Conservation (phyloP, 2,113 vertebrate genomes). For the Alaudala cheleensis region DNA sequence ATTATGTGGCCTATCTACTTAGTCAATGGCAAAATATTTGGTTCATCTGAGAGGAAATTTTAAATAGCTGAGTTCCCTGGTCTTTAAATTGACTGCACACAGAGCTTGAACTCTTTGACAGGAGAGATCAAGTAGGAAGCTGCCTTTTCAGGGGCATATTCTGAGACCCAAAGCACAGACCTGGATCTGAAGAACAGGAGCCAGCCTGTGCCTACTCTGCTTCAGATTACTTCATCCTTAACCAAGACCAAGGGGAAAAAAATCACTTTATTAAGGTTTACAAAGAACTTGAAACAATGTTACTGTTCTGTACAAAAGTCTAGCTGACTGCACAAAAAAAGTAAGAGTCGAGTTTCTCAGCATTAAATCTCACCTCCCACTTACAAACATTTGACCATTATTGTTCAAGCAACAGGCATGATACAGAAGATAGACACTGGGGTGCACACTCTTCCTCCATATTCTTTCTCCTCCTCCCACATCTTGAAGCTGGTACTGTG, state of each 20-base stretch:
- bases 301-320: not conserved
- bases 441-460: not conserved
- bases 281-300: not conserved
- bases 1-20: not conserved
- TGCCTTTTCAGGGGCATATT: not conserved
- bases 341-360: not conserved
- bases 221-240: not conserved
- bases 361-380: not conserved
- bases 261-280: not conserved
- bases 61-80: not conserved
- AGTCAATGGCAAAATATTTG: not conserved
- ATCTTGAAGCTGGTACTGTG: not conserved
- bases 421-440: rapidly evolving
- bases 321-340: not conserved
- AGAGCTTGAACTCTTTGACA: not conserved
- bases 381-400: not conserved
- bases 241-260: not conserved
- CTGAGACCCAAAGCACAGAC: not conserved
- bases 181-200: not conserved
- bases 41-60: not conserved
- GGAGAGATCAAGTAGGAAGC: not conserved
- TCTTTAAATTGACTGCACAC: not conserved
- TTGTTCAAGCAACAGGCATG: not conserved
- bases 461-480: not conserved
- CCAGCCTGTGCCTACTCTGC: not conserved